Base-by-base conservation (phyloP, 2,888 invertebrate genomes). In the Conomelus anceps region DNA sequence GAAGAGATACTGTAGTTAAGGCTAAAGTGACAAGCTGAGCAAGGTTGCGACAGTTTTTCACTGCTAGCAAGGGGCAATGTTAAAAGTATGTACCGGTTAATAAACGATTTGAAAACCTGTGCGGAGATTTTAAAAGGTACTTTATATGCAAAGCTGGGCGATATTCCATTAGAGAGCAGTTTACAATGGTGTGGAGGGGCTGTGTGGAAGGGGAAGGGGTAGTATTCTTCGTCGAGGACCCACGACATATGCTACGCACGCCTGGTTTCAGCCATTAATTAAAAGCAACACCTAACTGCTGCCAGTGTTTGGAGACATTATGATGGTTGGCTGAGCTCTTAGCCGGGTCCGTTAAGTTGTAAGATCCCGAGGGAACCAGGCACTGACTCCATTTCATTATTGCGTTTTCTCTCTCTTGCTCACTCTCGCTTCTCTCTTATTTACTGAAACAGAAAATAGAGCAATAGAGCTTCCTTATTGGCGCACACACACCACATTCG, bases 51-150 rank as follows among this genome's bases (percentile, higher is more conserved):
- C 63, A 63, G 63, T 63, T 63, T 63, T 63, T 63, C 63, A 63
- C 63, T 13, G 63, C 63, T 4, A 1, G 63, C 63, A n/a, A 63
- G 63, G 63, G 13, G 63, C 63, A n/a, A 63, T 63, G 63, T 63
- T 22, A 23, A 24, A 86, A 86, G 86, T 86, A 86, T 86, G 86
- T 24, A 24, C 24, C 24, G 26, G 24, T 86, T 26, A 86, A 26
- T 26, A 86, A 86, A 86, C 86, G 86, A 86, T 86, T 29, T 86
- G 86, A 86, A 86, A 86, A 86, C 86, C 24, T 23, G 86, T 13
- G 86, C 24, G 29, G 86, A 86, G 86, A 86, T 86, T 86, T 86
- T 86, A 86, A 86, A 86, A 86, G 86, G 86, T 29, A 86, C 86
- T 86, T 86, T 86, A 22, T 86, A 86, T 86, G 86, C 86, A 86